Evolutionary conservation across 2,888 invertebrate genomes (phyloP).

Genomic region (Lepidonotus clava): DNA sequence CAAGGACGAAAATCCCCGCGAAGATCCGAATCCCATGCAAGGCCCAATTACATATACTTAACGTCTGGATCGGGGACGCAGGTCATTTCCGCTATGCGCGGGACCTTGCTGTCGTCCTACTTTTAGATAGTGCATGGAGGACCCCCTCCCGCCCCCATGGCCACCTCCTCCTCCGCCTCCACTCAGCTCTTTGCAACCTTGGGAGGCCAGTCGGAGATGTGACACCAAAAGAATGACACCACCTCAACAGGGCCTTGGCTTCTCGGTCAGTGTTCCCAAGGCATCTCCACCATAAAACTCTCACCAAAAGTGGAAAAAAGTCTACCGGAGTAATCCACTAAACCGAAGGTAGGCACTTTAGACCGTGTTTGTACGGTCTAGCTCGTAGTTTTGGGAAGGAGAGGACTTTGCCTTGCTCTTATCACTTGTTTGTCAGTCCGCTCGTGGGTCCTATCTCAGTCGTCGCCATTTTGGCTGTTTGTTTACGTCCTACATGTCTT

Average conservation of each 20-base stretch:
- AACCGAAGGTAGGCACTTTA: background rate
- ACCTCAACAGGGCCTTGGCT: background rate
- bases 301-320: background rate
- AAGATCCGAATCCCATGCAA: too few species aligned
- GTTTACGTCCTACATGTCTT: slow-evolving; percentile 3
- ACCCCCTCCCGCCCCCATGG: too few species aligned
- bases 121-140: too few species aligned
- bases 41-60: too few species aligned
- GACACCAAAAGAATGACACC: slow-evolving; percentile 15
- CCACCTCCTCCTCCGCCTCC: too few species aligned
- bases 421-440: background rate
- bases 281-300: background rate
- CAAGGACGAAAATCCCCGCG: too few species aligned
- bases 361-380: background rate
- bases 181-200: too few species aligned
- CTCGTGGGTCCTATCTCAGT: background rate
- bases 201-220: background rate
- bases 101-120: too few species aligned
- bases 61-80: too few species aligned
- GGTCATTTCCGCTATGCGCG: too few species aligned
- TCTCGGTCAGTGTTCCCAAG: background rate
- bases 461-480: slow-evolving; percentile 48
- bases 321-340: background rate
- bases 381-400: background rate
- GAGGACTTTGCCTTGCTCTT: background rate